Evolutionary conservation across 2,113 vertebrate genomes (phyloP).

Genomic region (Myiagra hebetior): DNA sequence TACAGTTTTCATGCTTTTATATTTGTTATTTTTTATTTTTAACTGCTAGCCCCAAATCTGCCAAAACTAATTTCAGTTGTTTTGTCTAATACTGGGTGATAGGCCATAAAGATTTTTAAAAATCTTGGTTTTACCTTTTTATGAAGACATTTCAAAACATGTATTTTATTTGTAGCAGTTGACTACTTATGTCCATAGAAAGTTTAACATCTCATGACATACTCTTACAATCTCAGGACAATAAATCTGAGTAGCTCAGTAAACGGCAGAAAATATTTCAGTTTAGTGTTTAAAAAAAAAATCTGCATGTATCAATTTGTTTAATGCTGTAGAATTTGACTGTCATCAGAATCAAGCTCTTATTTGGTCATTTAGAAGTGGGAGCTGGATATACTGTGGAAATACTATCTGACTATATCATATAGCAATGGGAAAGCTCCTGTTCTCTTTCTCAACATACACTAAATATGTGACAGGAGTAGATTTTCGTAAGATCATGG

Average conservation of each 20-base stretch:
- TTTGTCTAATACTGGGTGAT: constrained; percentile 66
- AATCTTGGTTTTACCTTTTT: constrained; percentile 54
- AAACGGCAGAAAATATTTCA: not conserved
- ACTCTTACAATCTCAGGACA: not conserved
- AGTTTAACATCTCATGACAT: constrained; percentile 10
- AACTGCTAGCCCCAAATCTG: constrained; percentile 79
- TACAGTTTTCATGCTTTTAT: constrained; percentile 76
- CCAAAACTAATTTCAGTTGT: constrained; percentile 72
- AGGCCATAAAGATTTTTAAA: constrained; percentile 56
- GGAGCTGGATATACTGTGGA: not conserved
- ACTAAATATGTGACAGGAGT: not conserved
- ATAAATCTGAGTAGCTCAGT: not conserved
- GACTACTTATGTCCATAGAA: constrained; percentile 49
- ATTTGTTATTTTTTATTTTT: constrained; percentile 82
- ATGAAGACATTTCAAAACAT: constrained; percentile 33
- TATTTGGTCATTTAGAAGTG: not conserved
- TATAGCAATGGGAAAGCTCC: not conserved
- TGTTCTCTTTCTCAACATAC: not conserved
- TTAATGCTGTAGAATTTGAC: not conserved
- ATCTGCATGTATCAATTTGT: not conserved
- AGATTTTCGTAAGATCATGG: not conserved
- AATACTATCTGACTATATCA: not conserved
- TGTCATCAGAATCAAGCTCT: not conserved
- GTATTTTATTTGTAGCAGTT: constrained; percentile 49
- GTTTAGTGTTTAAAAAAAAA: not conserved